Base-by-base conservation (phyloP, 2,888 invertebrate species). In the Ctenicera cuprea region DNA sequence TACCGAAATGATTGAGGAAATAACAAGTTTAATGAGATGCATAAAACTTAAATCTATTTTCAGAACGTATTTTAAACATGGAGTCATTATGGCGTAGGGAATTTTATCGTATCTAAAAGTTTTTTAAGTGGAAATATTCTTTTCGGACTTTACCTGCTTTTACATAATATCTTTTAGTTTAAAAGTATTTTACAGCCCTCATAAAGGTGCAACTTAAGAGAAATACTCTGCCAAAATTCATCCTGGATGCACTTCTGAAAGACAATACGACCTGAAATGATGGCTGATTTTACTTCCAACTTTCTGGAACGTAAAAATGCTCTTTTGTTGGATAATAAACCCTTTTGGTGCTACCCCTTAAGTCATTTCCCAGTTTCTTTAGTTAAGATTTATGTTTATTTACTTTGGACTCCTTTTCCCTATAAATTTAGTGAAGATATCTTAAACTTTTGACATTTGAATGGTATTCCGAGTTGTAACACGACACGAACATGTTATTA, bases 241-340 rank as follows among this genome's bases (percentile, higher is more conserved):
- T 20, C 12, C 22, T 48, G 22, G 22, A 50, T 50, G 50, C 50
- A 50, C 50, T 50, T 11, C 9, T 22, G 9, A 50, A 50, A 50
- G 48, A 50, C 50, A 50, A 50, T 50, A 50, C 18, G 50, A 50
- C 50, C 50, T 50, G 12, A 50, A 50, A 50, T 20, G 11, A 48
- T 16, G 18, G 48, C 20, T 48, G 48, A 50, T 50, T 50, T 50
- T 45, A 33, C 45, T 50, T 11, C 3, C 22, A 22, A 20, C 22
- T 41, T 50, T 22, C 50, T 50, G 22, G 9, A 50, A 20, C 20
- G 50, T 5, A 50, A 12, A 22, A 20, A 50, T 50, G 50, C 12
- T 9, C 18, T 50, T 50, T 50, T 50, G 20, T 50, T 12, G 50
- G 20, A 22, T 50, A 50, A 50, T 50, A 50, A 22, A 50, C 20